Conservation (phyloP, 2,888 invertebrate species). For the Drosophila nr. medialis region DNA sequence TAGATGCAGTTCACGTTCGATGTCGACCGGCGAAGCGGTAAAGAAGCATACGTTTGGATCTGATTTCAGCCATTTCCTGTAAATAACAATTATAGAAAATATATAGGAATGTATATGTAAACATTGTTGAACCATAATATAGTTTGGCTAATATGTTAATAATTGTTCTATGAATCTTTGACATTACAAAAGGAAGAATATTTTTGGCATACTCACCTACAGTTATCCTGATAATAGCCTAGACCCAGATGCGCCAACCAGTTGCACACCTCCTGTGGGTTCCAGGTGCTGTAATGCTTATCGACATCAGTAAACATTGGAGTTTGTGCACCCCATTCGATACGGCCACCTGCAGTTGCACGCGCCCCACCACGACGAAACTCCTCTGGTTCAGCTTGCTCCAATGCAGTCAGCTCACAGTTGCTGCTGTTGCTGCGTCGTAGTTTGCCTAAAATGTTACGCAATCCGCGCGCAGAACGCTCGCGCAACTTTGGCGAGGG, state of each 20-base stretch:
- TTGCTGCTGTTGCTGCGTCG: slow-evolving; percentile 89
- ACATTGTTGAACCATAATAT: background rate
- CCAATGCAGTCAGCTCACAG: slow-evolving; percentile 86
- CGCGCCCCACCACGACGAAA: slow-evolving; percentile 90
- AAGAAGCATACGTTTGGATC: slow-evolving; percentile 90
- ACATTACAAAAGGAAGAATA: background rate
- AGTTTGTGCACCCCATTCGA: slow-evolving; percentile 86
- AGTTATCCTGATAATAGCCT: slow-evolving; percentile 91
- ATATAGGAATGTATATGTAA: background rate
- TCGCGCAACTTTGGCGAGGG: slow-evolving; percentile 83
- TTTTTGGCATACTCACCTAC: slow-evolving; percentile 67
- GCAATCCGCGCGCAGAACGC: slow-evolving; percentile 86
- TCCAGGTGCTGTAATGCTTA: slow-evolving; percentile 92
- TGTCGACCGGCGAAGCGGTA: slow-evolving; percentile 90
- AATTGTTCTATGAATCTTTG: background rate
- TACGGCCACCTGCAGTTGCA: slow-evolving; percentile 90
- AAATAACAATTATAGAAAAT: slow-evolving; percentile 4
- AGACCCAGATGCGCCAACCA: slow-evolving; percentile 90
- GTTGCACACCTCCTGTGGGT: slow-evolving; percentile 91
- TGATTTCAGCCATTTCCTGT: slow-evolving; percentile 92
- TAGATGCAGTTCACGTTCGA: slow-evolving; percentile 95
- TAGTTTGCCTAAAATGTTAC: slow-evolving; percentile 89
- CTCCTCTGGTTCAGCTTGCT: slow-evolving; percentile 85
- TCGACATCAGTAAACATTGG: slow-evolving; percentile 60
- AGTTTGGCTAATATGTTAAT: background rate